Conservation (phyloP, 1,140 invertebrate species). For the Oryzaephilus surinamensis region DNA sequence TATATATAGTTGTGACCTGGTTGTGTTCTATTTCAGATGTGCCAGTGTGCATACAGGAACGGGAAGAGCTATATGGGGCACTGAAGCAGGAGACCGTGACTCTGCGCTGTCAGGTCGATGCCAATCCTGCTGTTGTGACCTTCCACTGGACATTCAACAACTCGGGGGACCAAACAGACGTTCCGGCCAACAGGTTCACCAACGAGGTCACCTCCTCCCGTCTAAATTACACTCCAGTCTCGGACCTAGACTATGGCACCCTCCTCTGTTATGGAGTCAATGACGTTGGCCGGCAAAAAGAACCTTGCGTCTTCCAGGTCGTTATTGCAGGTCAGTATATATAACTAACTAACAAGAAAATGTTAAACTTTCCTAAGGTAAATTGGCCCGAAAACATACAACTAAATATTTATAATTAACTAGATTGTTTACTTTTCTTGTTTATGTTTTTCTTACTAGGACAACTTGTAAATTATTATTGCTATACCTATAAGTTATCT, state of each 20-base stretch:
- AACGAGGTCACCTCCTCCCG: constrained; percentile 59
- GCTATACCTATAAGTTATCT: no score
- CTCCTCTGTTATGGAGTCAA: constrained; percentile 76
- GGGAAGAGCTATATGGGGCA: constrained; percentile 69
- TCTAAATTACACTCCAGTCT: constrained; percentile 72
- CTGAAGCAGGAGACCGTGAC: constrained; percentile 75
- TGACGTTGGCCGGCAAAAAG: constrained; percentile 66
- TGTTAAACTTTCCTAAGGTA: not conserved
- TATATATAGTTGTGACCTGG: no score
- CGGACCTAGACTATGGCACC: constrained; percentile 80
- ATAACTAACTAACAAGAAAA: not conserved
- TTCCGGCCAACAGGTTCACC: constrained; percentile 54
- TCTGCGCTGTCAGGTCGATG: constrained; percentile 72
- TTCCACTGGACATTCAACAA: constrained; percentile 87
- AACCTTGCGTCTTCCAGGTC: constrained; percentile 79
- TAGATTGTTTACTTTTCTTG: no score
- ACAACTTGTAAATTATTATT: no score
- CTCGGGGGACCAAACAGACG: constrained; percentile 68
- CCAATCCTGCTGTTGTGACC: constrained; percentile 66
- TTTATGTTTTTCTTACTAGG: no score
- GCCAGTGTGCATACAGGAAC: constrained; percentile 65
- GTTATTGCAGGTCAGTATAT: constrained; percentile 52
- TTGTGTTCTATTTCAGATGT: constrained; percentile 47
- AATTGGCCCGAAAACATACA: not conserved
- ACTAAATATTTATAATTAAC: not conserved